These are phyloP conservation scores for Ctenoplectra terminalis DNA, from an alignment of 1,140 invertebrate genomes.

Conservation along the genomic window DNA sequence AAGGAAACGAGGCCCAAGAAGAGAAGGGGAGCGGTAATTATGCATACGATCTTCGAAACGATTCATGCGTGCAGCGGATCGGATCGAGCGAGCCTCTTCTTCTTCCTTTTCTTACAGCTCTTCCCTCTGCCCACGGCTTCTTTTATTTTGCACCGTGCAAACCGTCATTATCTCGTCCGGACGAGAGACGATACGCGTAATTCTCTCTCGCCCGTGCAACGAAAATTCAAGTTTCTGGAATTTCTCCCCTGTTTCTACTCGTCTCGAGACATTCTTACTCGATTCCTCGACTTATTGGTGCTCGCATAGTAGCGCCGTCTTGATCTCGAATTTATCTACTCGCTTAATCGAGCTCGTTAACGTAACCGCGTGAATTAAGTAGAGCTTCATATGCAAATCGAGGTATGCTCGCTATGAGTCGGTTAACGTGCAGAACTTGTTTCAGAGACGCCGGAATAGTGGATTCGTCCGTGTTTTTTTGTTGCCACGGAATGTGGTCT, in stretches of 20 bases:
- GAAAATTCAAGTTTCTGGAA: not conserved
- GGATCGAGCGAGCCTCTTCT: slow-evolving; percentile 31
- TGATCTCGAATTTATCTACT: slow-evolving; percentile 9
- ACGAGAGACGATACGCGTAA: not conserved
- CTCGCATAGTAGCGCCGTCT: not conserved
- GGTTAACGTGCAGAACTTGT: slow-evolving; percentile 1
- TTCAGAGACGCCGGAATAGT: not conserved
- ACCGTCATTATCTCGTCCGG: slow-evolving; percentile 37
- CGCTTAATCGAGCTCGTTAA: slow-evolving; percentile 19
- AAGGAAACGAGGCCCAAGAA: not conserved
- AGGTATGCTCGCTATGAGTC: not conserved
- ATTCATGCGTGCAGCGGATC: slow-evolving; percentile 60
- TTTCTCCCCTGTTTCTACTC: not conserved
- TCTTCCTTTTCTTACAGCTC: slow-evolving; percentile 12
- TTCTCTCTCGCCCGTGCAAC: not conserved
- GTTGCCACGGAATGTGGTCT: not conserved
- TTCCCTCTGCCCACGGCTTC: not conserved
- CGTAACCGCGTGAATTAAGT: slow-evolving; percentile 15
- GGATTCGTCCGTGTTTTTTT: not conserved
- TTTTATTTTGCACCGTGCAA: slow-evolving; percentile 7
- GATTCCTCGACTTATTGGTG: not conserved
- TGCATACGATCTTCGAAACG: slow-evolving; percentile 59
- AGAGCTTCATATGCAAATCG: slow-evolving; percentile 36
- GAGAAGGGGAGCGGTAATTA: slow-evolving; percentile 48
- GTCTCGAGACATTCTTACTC: not conserved